Conservation (phyloP, 2,113 vertebrate genomes). For the Cinclus cinclus region DNA sequence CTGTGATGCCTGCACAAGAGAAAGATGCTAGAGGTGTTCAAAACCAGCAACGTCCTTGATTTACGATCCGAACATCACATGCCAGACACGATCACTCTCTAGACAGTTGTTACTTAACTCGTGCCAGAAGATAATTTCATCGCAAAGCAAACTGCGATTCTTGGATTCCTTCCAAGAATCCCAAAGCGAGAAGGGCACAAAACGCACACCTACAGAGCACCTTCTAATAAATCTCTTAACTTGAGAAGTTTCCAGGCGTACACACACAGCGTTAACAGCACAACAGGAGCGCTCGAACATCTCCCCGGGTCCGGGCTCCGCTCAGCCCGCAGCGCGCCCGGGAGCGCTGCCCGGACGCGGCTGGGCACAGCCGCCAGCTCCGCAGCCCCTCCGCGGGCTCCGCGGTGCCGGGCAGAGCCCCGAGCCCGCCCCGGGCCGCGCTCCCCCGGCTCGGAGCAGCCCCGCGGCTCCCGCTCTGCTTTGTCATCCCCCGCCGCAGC, state of each 20-base stretch:
- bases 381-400: not conserved
- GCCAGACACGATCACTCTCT: not conserved
- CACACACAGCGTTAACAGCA: rapidly evolving
- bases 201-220: not conserved
- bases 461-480: no score
- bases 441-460: no score
- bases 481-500: no score
- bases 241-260: not conserved
- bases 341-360: not conserved
- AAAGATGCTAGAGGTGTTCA: not conserved
- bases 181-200: not conserved
- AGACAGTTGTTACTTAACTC: not conserved
- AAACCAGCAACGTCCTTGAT: not conserved
- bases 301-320: not conserved
- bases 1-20: not conserved
- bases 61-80: not conserved
- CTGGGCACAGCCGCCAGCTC: not conserved
- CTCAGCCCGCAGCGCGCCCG: not conserved
- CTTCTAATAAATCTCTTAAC: not conserved
- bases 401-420: not conserved
- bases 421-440: no score
- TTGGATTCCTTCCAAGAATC: not conserved
- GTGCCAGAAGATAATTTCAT: not conserved
- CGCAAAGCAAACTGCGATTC: not conserved
- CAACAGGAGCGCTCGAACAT: not conserved